These are phyloP conservation scores for Pherbina coryleti DNA, from an alignment of 2,888 invertebrate genomes.

Conservation along the genomic window DNA sequence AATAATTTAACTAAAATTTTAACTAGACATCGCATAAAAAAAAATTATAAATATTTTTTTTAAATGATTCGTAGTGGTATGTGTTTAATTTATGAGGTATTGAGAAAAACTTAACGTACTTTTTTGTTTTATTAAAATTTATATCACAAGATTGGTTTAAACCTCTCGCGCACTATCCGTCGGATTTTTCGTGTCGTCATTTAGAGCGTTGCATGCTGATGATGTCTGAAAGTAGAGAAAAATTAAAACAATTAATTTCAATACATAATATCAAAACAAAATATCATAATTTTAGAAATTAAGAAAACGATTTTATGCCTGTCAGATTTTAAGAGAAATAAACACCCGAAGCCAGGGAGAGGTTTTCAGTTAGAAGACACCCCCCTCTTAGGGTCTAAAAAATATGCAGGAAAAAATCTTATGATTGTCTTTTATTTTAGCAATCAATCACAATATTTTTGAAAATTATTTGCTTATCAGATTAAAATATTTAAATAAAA, in stretches of 20 bases:
- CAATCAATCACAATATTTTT: too few relatives aligned
- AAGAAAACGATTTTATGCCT: too few relatives aligned
- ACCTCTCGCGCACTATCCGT: slow-evolving; percentile 51
- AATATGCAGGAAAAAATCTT: too few relatives aligned
- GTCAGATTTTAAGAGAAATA: too few relatives aligned
- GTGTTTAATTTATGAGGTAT: slow-evolving; percentile 20
- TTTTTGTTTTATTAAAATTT: slow-evolving; percentile 52
- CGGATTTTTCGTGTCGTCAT: slow-evolving; percentile 54
- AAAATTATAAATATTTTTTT: not conserved
- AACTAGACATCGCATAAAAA: slow-evolving; percentile 3
- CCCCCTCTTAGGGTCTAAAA: too few relatives aligned
- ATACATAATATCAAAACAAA: too few relatives aligned
- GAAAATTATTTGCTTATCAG: too few relatives aligned
- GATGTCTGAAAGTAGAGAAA: slow-evolving; percentile 53
- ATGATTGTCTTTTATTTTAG: too few relatives aligned
- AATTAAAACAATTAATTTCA: slow-evolving; percentile 26
- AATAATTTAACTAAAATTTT: slow-evolving; percentile 6
- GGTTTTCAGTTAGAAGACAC: too few relatives aligned
- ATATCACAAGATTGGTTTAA: slow-evolving; percentile 63
- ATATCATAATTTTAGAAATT: too few relatives aligned
- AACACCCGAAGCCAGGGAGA: too few relatives aligned
- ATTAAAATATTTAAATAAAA: too few relatives aligned
- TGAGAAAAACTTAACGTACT: slow-evolving; percentile 53
- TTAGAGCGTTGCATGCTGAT: slow-evolving; percentile 62
- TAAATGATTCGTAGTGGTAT: not conserved